Evolutionary conservation across 2,113 vertebrate species (phyloP), one percentile per base, ranked within the genome.

Genomic region (Eulacestoma nigropectus): DNA sequence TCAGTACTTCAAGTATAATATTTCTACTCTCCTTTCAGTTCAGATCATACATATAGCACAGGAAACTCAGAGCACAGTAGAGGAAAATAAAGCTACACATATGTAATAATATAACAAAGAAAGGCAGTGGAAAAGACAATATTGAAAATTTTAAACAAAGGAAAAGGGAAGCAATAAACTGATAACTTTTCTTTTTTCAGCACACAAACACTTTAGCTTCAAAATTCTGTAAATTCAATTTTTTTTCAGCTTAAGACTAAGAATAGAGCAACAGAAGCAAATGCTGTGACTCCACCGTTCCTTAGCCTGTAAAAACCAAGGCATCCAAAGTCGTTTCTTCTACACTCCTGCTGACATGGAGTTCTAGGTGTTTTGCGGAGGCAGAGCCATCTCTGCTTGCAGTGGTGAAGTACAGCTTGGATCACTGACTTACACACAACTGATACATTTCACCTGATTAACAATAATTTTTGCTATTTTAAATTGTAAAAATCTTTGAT

Each of bases 331-430:
- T 25, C 0, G 20, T 55, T 78, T 64, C 46, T 73, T 87, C 60
- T 35, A 32, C 0, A 1, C 1, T 4, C 5, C 13, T 52, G 11
- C 19, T 52, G 16, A 23, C 84, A 77, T 13, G 4, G 22, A 52
- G 7, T 22, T 84, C 12, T 33, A 5, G 1, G 13, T 8, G 3
- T 30, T 55, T 46, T 53, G 50, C 50, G n/a, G 27, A 81, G 27
- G 19, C n/a, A 60, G 33, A 62, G 13, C 7, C 2, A 1, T 26
- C 32, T 39, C 39, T 47, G 10, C 35, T 73, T 86, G 53, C 21
- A 47, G 44, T 11, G 7, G 14, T 20, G 16, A 92, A 46, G 46
- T 27, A 67, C 2, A 8, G 7, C 7, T 75, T 50, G 22, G 6
- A 25, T 59, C 56, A 82, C 21, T 16, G 23, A 67, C 30, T 86